phyloP scores from a whole-genome alignment of 2,888 invertebrate species.

The Acanthosepion lycidas region DNA sequence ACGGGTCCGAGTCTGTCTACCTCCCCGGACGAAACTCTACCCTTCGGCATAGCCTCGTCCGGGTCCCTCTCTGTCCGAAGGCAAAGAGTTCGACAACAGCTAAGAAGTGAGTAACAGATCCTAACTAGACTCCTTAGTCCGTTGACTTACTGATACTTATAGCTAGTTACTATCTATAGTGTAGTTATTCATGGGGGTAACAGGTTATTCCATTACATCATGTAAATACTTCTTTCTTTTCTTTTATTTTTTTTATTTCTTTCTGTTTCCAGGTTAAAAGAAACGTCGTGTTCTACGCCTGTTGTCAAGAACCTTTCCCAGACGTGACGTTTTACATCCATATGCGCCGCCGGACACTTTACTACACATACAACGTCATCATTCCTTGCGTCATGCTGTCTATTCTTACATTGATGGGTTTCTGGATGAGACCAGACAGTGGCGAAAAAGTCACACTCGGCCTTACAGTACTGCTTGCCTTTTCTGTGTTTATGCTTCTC shows the following conservation, averaged over 20 bases:
- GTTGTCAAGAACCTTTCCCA: constrained; percentile 72
- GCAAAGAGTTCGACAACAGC: too few relatives aligned
- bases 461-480: constrained; percentile 75
- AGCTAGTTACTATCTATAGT: too few relatives aligned
- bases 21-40: too few relatives aligned
- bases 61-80: too few relatives aligned
- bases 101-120: too few relatives aligned
- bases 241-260: background rate
- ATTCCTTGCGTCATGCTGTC: constrained; percentile 76
- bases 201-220: too few relatives aligned
- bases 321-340: constrained; percentile 77
- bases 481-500: constrained; percentile 75
- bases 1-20: too few relatives aligned
- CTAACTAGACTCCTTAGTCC: too few relatives aligned
- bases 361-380: constrained; percentile 74
- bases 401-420: constrained; percentile 74
- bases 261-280: constrained; percentile 52
- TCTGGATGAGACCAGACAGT: constrained; percentile 75
- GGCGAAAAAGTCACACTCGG: constrained; percentile 75
- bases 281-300: constrained; percentile 71
- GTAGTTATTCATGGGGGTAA: too few relatives aligned
- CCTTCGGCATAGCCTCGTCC: too few relatives aligned
- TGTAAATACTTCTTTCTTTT: background rate
- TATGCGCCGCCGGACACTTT: constrained; percentile 76
- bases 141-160: too few relatives aligned